A percentile compares a stretch with the other conserved stretches of the same genome.
Evolutionary conservation across 2,888 invertebrate species (phyloP).

Genomic region (Phyllotreta striolata): DNA sequence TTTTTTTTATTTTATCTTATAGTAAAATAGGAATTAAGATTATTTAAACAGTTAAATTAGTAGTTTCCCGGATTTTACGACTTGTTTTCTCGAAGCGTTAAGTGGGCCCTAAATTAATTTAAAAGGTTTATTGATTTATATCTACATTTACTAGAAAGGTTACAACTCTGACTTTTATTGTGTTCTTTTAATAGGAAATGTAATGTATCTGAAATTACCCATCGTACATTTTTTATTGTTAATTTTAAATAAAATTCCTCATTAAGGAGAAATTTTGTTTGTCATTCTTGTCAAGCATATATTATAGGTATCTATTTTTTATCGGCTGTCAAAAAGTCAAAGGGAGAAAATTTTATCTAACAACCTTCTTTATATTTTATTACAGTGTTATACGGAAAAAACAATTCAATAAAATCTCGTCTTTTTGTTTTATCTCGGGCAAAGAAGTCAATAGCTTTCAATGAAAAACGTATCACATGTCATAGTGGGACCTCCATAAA

Average conservation of each 20-base stretch:
- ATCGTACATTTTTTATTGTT: too few relatives aligned
- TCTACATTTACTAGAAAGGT: neutral
- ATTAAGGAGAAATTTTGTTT: too few relatives aligned
- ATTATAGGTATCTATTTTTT: neutral
- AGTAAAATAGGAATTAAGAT: constrained; percentile 13
- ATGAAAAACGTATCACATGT: constrained; percentile 43
- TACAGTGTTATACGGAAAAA: constrained; percentile 34
- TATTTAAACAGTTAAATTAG: constrained; percentile 7
- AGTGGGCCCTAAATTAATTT: constrained; percentile 6
- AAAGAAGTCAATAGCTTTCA: constrained; percentile 38
- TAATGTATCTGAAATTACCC: too few relatives aligned
- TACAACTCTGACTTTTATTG: too few relatives aligned
- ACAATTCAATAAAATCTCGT: constrained; percentile 38
- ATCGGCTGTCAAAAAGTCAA: constrained; percentile 16
- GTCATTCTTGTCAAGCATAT: too few relatives aligned
- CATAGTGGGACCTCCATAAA: constrained; percentile 25
- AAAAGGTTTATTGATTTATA: constrained; percentile 6
- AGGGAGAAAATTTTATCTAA: constrained; percentile 23
- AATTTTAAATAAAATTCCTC: too few relatives aligned
- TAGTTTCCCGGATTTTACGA: constrained; percentile 2
- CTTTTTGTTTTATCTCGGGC: constrained; percentile 35
- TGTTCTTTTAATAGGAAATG: too few relatives aligned
- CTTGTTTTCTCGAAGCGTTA: constrained; percentile 6
- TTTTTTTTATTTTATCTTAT: constrained; percentile 1
- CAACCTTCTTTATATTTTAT: constrained; percentile 21